Evolutionary conservation across 2,113 vertebrate genomes (phyloP).

Genomic region (Stomatorhinus ivindoensis): DNA sequence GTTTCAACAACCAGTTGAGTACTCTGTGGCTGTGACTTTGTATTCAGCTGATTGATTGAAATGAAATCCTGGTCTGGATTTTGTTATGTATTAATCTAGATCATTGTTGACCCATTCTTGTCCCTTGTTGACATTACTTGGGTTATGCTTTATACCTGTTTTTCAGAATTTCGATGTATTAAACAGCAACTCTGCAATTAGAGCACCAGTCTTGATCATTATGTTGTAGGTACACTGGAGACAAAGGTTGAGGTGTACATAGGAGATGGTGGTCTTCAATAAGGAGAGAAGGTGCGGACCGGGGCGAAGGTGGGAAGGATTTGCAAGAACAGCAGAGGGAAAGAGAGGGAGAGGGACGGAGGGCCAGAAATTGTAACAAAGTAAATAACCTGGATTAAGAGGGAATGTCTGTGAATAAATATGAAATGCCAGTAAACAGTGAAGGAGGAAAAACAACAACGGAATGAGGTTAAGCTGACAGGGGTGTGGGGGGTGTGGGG

Average conservation of each 20-base stretch:
- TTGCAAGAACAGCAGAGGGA: not conserved
- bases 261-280: not conserved
- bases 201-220: not conserved
- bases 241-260: not conserved
- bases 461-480: slow-evolving; percentile 3
- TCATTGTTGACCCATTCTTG: not conserved
- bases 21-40: too few species aligned
- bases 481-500: not conserved
- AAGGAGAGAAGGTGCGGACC: not conserved
- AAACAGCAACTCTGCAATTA: not conserved
- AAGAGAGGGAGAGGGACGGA: not conserved
- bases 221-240: not conserved
- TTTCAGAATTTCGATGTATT: not conserved
- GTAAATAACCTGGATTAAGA: slow-evolving; percentile 12
- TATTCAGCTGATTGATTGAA: too few species aligned
- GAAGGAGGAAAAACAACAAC: not conserved
- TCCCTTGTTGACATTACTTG: not conserved
- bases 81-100: not conserved
- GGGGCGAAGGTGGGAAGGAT: slow-evolving; percentile 13
- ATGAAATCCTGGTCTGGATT: not conserved
- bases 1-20: too few species aligned
- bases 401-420: slow-evolving; percentile 11
- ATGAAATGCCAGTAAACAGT: slow-evolving; percentile 14
- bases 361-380: not conserved
- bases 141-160: not conserved